Base-by-base conservation (phyloP, 2,113 vertebrate genomes). In the Cercopithecus mona region DNA sequence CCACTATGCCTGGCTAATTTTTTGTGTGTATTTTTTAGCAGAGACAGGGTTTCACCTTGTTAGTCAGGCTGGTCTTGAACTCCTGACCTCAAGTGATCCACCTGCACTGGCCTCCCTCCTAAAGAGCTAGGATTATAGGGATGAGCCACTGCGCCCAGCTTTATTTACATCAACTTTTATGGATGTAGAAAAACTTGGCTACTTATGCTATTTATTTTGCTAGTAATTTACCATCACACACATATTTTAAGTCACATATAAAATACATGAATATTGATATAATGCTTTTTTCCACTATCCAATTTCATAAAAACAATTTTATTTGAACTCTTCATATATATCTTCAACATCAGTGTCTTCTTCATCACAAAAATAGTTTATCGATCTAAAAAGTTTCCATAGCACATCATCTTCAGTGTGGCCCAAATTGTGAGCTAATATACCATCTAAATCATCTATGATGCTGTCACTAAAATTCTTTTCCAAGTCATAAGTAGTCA, bases 351-450 rank as follows among this genome's bases (percentile, higher is more conserved):
- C 17, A n/a, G 22, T 3, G 23, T n/a, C 59, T 48, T 27, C 38
- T 7, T 57, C 16, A 0, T 8, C 45, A 43, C 32, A 22, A 55
- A 52, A 70, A 30, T 0, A 48, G 40, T 30, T 43, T 16, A 43
- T 25, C 0, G 0, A 50, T 23, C 57, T 48, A 20, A 35, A 32
- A 81, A 43, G 22, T 10, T 20, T 20, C 32, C 57, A 17, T 2
- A 12, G 32, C 57, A 5, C 12, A 1, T 6, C 32, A 27, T 10
- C 32, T 48, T 32, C 43, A 0, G 10, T 5, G 3, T 18, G 55
- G 61, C n/a, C 80, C 32, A 13, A 25, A 1, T 2, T 59, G 0
- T 30, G 11, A 23, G 61, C 23, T 6, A 9, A 93, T 0, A 16
- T 0, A 40, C 22, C 64, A 10, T 55, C 55, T 22, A 48, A 80